Evolutionary conservation across 92 coral and sea anemone species (phyloP), one percentile per base, ranked within the genome.

Genomic region (Zoanthus sociatus): DNA sequence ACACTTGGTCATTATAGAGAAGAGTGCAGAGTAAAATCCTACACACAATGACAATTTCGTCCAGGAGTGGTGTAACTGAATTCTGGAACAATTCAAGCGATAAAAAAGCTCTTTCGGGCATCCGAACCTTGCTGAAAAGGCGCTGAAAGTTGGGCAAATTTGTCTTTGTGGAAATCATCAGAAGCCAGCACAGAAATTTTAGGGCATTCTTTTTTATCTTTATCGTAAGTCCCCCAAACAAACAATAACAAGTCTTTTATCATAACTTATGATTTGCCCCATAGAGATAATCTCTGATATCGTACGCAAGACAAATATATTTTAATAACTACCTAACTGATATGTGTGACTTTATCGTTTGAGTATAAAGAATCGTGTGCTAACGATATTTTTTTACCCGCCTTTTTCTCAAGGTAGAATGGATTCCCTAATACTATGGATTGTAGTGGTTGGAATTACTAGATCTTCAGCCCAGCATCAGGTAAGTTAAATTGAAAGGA

Each of bases 1-100:
- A 75, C 85, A 81, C 66, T 81, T 68, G 17, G 66, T 81, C 85
- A 81, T 81, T 45, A 66, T 64, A 66, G 85, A 81, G 60, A 66
- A 63, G 60, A 63, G 66, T 45, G 63, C 44, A n/a, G 42, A 44
- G 76, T 47, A 44, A 66, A 63, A 74, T 20, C 61, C 21, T 81
- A 14, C 21, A 66, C 47, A 66, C 30, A 56, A 66, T 37, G 74
- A 44, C 45, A 45, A 18, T 51, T 66, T n/a, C 63, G 71, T 30
- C 20, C 21, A 66, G 12, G 30, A 81, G 15, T 58, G 21, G 66
- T 44, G 21, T 8, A 64, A 5, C 31, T 66, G 51, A 68, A 44
- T 17, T 46, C 32, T 64, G 75, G 63, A 81, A 56, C 46, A 64
- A 68, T 46, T 81, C 75, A 67, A 81, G 61, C 75, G 75, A 44